Percentiles rank a stretch among this genome's conserved stretches.
phyloP scores from a whole-genome alignment of 1,140 invertebrate genomes.

The Cecropterus lyciades region DNA sequence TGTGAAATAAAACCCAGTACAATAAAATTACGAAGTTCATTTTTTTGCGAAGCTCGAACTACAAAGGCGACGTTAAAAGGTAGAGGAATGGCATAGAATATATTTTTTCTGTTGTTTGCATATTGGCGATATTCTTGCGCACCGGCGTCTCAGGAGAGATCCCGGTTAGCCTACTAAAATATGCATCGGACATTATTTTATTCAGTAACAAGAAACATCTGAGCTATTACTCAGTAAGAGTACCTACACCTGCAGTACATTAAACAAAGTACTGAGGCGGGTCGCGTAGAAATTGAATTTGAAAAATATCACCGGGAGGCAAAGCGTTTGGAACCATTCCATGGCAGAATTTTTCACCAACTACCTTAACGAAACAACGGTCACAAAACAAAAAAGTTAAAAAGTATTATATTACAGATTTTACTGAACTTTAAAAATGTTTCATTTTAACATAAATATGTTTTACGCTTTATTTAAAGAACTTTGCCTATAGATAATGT shows the following conservation, averaged over 20 bases:
- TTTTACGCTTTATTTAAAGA: too few species aligned
- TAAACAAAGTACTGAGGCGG: slow-evolving; percentile 59
- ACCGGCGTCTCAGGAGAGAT: slow-evolving; percentile 35
- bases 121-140: slow-evolving; percentile 31
- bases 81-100: slow-evolving; percentile 12
- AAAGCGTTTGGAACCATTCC: slow-evolving; percentile 48
- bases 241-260: slow-evolving; percentile 59
- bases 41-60: slow-evolving; percentile 10
- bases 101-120: slow-evolving; percentile 29
- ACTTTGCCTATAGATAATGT: too few species aligned
- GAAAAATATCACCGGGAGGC: slow-evolving; percentile 57
- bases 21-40: slow-evolving; percentile 4
- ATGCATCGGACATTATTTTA: slow-evolving; percentile 57
- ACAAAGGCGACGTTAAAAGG: slow-evolving; percentile 25
- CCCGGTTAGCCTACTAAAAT: slow-evolving; percentile 42
- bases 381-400: neutral
- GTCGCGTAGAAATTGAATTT: slow-evolving; percentile 62
- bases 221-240: slow-evolving; percentile 49
- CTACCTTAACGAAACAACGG: slow-evolving; percentile 3
- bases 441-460: too few species aligned
- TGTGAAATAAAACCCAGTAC: slow-evolving; percentile 14
- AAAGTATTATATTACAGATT: too few species aligned
- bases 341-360: slow-evolving; percentile 33
- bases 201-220: slow-evolving; percentile 44
- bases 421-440: too few species aligned